These are phyloP conservation scores for Gymnoscopelus microlampas DNA, from an alignment of 2,797 vertebrate genomes.

Conservation along the genomic window DNA sequence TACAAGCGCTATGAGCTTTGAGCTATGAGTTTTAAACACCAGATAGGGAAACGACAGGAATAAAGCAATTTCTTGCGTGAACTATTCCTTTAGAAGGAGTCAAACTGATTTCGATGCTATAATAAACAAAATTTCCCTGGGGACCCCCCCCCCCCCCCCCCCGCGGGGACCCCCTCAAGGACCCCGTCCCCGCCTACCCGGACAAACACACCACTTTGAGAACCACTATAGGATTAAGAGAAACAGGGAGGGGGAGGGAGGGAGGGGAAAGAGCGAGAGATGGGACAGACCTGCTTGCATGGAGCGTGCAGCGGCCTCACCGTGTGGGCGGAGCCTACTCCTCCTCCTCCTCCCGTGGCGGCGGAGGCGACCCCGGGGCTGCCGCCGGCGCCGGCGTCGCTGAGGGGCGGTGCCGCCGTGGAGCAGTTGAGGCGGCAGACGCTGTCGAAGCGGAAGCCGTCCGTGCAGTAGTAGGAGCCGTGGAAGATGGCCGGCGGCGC, in stretches of 20 bases:
- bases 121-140: too few species aligned
- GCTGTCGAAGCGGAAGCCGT: conserved; percentile 94
- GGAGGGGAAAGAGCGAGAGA: conserved; percentile 59
- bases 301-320: conserved; percentile 78
- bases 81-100: too few species aligned
- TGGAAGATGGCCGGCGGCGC: conserved; percentile 92
- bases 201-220: too few species aligned
- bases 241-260: conserved; percentile 10
- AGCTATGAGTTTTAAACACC: too few species aligned
- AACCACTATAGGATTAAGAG: conserved; percentile 1
- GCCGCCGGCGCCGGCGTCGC: too few species aligned
- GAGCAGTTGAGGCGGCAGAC: conserved; percentile 92
- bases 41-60: too few species aligned
- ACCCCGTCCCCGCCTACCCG: too few species aligned
- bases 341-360: neutral
- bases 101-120: too few species aligned
- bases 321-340: conserved; percentile 76
- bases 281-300: conserved; percentile 85
- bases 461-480: conserved; percentile 92
- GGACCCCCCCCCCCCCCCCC: too few species aligned
- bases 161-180: too few species aligned
- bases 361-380: conserved; percentile 6
- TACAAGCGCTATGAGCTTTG: too few species aligned
- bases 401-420: conserved; percentile 60
- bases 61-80: too few species aligned